Evolutionary conservation across 2,797 vertebrate genomes (phyloP).

Genomic region (Gallinago nigripennis): DNA sequence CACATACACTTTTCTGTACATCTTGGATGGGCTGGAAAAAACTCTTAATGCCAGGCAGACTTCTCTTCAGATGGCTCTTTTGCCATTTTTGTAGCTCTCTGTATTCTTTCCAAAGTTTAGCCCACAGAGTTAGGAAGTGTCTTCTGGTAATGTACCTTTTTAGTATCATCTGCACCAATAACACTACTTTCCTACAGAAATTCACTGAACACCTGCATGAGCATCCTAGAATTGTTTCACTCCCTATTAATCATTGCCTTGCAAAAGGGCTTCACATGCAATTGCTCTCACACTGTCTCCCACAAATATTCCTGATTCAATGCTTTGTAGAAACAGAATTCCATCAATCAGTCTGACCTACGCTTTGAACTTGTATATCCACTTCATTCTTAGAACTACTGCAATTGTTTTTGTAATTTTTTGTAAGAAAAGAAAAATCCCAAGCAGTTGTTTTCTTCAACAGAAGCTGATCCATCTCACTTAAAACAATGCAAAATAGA

Average conservation of each 20-base stretch:
- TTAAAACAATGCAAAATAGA: background rate
- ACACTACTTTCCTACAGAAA: background rate
- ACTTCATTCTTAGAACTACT: background rate
- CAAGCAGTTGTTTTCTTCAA: background rate
- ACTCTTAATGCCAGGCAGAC: background rate
- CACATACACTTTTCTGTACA: background rate
- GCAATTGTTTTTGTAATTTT: background rate
- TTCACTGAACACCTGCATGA: background rate
- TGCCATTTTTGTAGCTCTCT: background rate
- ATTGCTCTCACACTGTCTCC: background rate
- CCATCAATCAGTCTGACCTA: background rate
- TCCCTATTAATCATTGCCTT: background rate
- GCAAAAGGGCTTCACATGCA: background rate
- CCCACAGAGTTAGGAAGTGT: background rate
- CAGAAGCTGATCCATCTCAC: background rate
- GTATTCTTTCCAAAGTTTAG: background rate
- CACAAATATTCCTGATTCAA: background rate
- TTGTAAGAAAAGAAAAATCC: background rate
- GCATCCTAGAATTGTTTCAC: background rate
- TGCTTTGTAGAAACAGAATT: background rate
- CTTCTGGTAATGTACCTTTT: background rate
- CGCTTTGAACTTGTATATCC: background rate
- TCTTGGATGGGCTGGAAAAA: background rate
- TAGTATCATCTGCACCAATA: background rate
- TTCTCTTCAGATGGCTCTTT: background rate